Percentiles rank a stretch among this genome's conserved stretches.
phyloP scores from a whole-genome alignment of 2,888 invertebrate genomes.

The Neria commutata region DNA sequence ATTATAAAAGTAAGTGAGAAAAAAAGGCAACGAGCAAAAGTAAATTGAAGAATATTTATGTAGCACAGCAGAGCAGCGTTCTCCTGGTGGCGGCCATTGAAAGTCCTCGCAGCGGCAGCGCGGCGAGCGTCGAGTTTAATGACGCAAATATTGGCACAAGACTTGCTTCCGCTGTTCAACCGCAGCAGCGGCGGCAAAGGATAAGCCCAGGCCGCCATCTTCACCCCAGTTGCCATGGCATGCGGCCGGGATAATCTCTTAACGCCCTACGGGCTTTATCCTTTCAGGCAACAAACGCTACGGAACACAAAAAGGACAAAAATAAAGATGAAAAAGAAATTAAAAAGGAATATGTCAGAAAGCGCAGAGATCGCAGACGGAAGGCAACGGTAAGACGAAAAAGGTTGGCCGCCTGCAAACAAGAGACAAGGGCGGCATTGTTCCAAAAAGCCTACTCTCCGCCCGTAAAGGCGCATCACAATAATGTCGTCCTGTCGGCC shows the following conservation, averaged over 20 bases:
- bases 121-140: conserved; percentile 16
- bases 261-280: not conserved
- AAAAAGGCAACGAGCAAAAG: conserved; percentile 11
- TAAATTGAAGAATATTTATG: conserved; percentile 22
- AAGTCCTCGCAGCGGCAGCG: not conserved
- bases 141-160: conserved; percentile 29
- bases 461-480: too few species aligned
- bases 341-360: too few species aligned
- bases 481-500: too few species aligned
- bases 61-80: not conserved
- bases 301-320: too few species aligned
- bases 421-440: too few species aligned
- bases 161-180: conserved; percentile 1
- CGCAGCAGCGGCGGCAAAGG: not conserved
- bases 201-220: not conserved
- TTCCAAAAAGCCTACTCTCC: too few species aligned
- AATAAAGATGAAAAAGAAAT: too few species aligned
- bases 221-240: not conserved
- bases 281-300: not conserved
- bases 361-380: too few species aligned
- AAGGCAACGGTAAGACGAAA: too few species aligned
- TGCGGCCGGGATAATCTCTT: not conserved
- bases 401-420: too few species aligned
- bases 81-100: too few species aligned
- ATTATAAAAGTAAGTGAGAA: conserved; percentile 33